Base-by-base conservation (phyloP, 1,140 invertebrate genomes). In the Bactericera cockerelli region DNA sequence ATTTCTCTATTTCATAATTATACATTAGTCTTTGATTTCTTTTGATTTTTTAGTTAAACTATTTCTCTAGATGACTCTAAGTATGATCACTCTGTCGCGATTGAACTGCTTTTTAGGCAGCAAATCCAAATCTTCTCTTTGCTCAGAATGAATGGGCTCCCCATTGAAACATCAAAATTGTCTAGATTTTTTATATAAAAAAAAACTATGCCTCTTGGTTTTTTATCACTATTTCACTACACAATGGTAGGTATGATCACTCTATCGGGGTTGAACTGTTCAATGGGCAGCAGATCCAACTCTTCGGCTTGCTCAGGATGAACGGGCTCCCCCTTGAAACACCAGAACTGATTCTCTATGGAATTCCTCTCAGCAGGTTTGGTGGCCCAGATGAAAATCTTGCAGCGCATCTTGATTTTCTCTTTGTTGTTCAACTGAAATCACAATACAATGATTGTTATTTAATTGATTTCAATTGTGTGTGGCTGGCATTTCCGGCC, bases 371-470 rank as follows among this genome's bases (percentile, higher is more conserved):
- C 42, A n/a, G 42, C 42, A 19, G 42, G n/a, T 49, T 49, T 49
- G 42, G 42, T 49, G n/a, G 42, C 42, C 42, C 42, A 49, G 22
- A 49, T 16, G n/a, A 49, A 22, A 8, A 49, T 16, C 42, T 49
- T 49, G 42, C 42, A 49, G 4, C 42, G n/a, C 42, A 49, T 49
- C 19, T 49, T 49, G 42, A 49, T 49, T 49, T 49, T 49, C 42
- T 49, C 42, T 49, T 49, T 49, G n/a, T 49, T 49, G 42, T 49
- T 49, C 8, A 49, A 6, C 42, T 49, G 42, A n/a, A 49, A n/a
- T 16, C 33, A 36, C 33, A 10, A 36, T 10, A 36, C 10, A 36
- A n/a, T n/a, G n/a, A n/a, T n/a, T n/a, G n/a, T n/a, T n/a, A n/a
- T n/a, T n/a, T n/a, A n/a, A n/a, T n/a, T n/a, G n/a, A n/a, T n/a